Evolutionary conservation across 1,140 invertebrate genomes (phyloP).

Genomic region (Philotrypesis tridentata): DNA sequence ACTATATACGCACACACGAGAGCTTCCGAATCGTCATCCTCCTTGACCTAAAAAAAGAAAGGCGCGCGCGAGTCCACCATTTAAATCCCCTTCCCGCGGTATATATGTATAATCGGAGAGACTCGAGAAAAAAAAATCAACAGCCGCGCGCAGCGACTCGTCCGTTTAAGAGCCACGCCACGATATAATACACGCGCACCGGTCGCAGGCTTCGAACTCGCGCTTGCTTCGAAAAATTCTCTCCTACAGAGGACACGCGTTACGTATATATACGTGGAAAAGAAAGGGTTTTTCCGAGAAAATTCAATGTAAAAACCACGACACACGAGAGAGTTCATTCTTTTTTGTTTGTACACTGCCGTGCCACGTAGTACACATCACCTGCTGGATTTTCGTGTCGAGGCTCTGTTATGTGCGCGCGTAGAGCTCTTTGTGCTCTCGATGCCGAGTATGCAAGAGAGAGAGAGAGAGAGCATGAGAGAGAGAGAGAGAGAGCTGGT

Average conservation of each 20-base stretch:
- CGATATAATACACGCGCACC: no score
- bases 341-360: not conserved
- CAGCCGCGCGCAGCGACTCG: no score
- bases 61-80: not conserved
- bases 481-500: no score
- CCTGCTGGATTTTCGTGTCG: not conserved
- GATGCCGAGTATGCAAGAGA: not conserved
- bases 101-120: no score
- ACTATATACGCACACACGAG: no score
- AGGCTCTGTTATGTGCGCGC: not conserved
- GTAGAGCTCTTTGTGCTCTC: not conserved
- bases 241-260: no score
- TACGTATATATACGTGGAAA: no score
- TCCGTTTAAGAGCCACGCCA: slow-evolving; percentile 30
- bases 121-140: not conserved
- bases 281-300: not conserved
- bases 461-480: no score
- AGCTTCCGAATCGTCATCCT: not conserved
- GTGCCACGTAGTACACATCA: no score
- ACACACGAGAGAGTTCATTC: no score
- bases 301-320: not conserved
- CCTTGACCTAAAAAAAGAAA: not conserved
- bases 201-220: no score
- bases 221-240: no score
- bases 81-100: slow-evolving; percentile 23